A percentile compares a stretch with the other conserved stretches of the same genome.
phyloP scores from a whole-genome alignment of 1,140 invertebrate species.

The Megalopta genalis region DNA sequence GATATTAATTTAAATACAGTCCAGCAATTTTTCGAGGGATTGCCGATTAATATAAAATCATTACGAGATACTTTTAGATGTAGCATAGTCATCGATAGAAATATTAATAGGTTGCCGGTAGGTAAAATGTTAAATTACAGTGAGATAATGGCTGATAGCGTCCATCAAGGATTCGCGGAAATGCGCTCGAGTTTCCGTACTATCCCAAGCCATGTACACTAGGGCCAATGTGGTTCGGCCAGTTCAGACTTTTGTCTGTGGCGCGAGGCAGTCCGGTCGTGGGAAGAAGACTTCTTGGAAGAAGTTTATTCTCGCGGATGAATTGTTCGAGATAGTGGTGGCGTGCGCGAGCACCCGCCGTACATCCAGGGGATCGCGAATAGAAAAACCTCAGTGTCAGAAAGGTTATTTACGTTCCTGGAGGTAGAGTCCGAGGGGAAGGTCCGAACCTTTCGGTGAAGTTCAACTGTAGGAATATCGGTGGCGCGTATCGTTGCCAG shows the following conservation, averaged over 20 bases:
- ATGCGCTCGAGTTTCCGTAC: slow-evolving; percentile 6
- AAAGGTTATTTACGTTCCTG: neutral
- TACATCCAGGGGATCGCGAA: slow-evolving; percentile 38
- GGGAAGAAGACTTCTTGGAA: slow-evolving; percentile 26
- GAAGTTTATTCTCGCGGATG: slow-evolving; percentile 56
- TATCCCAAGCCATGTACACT: neutral
- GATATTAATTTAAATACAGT: no score
- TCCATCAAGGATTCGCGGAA: neutral
- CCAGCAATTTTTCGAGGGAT: no score
- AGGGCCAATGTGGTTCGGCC: slow-evolving; percentile 25
- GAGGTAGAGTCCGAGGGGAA: neutral
- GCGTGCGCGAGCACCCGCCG: slow-evolving; percentile 61
- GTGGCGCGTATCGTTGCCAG: slow-evolving; percentile 17
- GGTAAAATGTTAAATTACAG: no score
- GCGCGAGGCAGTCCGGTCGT: slow-evolving; percentile 42
- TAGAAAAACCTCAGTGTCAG: slow-evolving; percentile 7
- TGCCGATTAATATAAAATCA: no score
- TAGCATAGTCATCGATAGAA: no score
- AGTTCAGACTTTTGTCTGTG: slow-evolving; percentile 49
- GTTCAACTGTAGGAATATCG: slow-evolving; percentile 29
- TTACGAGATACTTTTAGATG: no score
- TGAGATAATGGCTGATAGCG: slow-evolving; percentile 8
- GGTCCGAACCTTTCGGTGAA: neutral
- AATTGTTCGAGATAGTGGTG: slow-evolving; percentile 57
- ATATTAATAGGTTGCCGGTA: no score